These are phyloP conservation scores for Eulemur macaco DNA, from an alignment of 2,113 vertebrate species.

Conservation along the genomic window DNA sequence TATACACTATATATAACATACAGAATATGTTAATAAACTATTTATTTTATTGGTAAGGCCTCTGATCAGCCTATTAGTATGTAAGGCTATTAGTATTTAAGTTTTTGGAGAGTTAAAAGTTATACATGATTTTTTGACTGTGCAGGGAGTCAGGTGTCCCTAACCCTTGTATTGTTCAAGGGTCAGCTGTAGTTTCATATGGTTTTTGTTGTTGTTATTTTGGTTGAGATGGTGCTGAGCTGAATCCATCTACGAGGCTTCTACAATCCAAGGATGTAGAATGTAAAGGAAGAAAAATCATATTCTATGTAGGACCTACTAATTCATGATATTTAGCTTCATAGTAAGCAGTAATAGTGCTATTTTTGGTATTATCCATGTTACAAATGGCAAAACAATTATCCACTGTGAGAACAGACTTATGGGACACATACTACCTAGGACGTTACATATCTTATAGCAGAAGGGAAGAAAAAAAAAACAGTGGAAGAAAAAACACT, in stretches of 20 bases:
- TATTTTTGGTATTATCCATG: not conserved
- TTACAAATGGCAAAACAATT: not conserved
- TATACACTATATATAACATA: too few relatives aligned
- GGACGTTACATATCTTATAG: not conserved
- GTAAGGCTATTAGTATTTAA: not conserved
- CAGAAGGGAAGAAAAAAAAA: not conserved
- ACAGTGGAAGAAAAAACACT: not conserved
- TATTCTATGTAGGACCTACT: not conserved
- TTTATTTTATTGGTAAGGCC: not conserved
- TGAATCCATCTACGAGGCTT: not conserved
- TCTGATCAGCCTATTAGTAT: not conserved
- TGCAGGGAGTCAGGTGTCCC: too few relatives aligned
- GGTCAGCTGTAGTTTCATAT: not conserved
- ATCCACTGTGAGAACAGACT: not conserved
- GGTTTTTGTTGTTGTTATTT: not conserved
- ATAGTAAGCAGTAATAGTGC: not conserved
- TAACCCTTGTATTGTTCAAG: not conserved
- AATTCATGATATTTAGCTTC: not conserved
- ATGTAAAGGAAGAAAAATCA: not conserved
- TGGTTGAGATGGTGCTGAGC: not conserved
- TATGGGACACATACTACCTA: not conserved
- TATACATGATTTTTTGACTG: not conserved
- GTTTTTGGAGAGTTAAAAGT: not conserved
- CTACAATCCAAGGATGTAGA: not conserved
- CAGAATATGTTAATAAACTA: not conserved